A percentile compares a stretch with the other conserved stretches of the same genome.
Evolutionary conservation across 2,797 vertebrate genomes (phyloP).

Genomic region (Pelochelys cantorii): DNA sequence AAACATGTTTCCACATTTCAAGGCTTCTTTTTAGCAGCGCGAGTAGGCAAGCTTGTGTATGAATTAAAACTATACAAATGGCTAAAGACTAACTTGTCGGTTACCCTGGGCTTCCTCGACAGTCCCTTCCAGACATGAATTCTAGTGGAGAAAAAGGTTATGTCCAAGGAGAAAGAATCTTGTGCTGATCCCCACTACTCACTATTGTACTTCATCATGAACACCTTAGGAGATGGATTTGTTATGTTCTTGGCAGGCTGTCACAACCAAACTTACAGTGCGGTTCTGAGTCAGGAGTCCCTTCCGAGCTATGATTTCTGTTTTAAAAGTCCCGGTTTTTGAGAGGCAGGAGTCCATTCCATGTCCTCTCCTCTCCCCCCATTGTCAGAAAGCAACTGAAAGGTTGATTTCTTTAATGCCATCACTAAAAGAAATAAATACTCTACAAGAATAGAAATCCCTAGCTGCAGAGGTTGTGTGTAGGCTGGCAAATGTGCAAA

Average conservation of each 20-base stretch:
- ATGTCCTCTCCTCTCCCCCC: background rate
- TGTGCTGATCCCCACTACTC: background rate
- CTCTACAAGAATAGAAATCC: background rate
- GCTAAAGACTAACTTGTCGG: background rate
- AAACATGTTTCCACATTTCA: background rate
- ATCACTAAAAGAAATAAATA: background rate
- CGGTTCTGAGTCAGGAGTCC: background rate
- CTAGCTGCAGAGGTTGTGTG: rapidly evolving
- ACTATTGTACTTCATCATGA: rapidly evolving
- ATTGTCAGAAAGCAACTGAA: background rate
- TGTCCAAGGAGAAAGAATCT: background rate
- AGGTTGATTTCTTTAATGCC: background rate
- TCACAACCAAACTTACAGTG: background rate
- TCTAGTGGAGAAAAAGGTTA: background rate
- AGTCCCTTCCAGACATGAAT: background rate
- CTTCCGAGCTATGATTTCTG: background rate
- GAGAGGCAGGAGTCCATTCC: background rate
- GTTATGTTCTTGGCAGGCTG: background rate
- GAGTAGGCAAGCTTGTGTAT: background rate
- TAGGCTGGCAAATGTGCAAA: background rate
- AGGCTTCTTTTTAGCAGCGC: background rate
- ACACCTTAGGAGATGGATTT: background rate
- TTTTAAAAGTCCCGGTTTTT: background rate
- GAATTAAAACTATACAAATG: background rate
- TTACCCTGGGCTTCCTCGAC: conserved; percentile 6